Evolutionary conservation across 2,888 invertebrate genomes (phyloP).

Genomic region (Hecatera dysodea): DNA sequence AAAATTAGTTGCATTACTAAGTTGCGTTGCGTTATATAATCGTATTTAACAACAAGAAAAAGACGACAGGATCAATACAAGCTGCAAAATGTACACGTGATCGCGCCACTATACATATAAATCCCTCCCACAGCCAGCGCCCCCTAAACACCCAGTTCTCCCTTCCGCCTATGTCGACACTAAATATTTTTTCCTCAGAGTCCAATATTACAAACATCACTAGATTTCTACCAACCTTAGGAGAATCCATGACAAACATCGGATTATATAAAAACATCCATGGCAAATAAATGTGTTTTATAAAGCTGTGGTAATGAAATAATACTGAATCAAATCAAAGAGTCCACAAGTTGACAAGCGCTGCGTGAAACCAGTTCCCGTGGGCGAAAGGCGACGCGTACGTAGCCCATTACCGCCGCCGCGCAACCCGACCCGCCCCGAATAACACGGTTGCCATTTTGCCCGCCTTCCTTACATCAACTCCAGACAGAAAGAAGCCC

Average conservation of each 20-base stretch:
- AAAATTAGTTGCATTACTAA: conserved; percentile 32
- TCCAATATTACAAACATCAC: conserved; percentile 66
- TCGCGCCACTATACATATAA: conserved; percentile 89
- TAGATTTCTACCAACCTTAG: conserved; percentile 2
- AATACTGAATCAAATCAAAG: conserved; percentile 62
- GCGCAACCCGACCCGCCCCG: conserved; percentile 64
- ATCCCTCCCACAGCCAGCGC: conserved; percentile 86
- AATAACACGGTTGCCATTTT: conserved; percentile 67
- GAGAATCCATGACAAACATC: neutral
- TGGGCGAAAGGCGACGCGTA: conserved; percentile 77
- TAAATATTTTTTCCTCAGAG: conserved; percentile 81
- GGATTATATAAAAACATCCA: neutral
- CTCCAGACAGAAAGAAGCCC: conserved; percentile 51
- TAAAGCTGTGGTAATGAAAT: conserved; percentile 61
- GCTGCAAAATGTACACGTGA: conserved; percentile 91
- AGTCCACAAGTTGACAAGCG: conserved; percentile 68
- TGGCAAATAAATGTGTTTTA: conserved; percentile 23
- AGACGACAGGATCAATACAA: conserved; percentile 85
- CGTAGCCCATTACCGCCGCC: conserved; percentile 62
- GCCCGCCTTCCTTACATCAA: conserved; percentile 58
- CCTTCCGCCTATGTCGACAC: conserved; percentile 84
- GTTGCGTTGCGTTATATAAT: conserved; percentile 35
- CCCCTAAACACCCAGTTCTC: conserved; percentile 85
- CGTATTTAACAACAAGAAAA: conserved; percentile 77
- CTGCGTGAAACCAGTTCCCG: conserved; percentile 81